Base-by-base conservation (phyloP, 2,888 invertebrate genomes). In the Leuctra nigra region DNA sequence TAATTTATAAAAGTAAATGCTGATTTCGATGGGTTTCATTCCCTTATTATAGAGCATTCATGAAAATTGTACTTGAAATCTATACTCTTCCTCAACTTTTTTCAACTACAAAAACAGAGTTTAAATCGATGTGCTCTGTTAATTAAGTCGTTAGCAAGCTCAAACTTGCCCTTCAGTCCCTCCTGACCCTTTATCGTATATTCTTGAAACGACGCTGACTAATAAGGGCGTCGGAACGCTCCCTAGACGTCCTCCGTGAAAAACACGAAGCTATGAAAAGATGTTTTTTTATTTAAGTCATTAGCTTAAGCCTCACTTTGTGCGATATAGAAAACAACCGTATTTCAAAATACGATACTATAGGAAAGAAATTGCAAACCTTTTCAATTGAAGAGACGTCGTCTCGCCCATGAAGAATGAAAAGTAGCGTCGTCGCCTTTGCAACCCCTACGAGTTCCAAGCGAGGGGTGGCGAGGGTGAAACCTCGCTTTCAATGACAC, bases 301-400 rank as follows among this genome's bases (percentile, higher is more conserved):
- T 44, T 44, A 44, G 44, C 44, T 14, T 44, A 44, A 44, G 44
- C 22, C 44, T 20, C 44, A 44, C 44, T 44, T 33, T 50, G 50
- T 29, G 33, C 35, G 50, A 50, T 50, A 29, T 48, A 48, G 48
- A 48, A 48, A 48, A 48, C 44, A 48, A 48, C 48, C 25, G 48
- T 48, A 38, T 38, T 38, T 16, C 6, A 18, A 41, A 7, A 41
- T 41, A 41, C 20, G 20, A 41, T 18, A 16, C 35, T 18, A 44
- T 23, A 20, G 14, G 18, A 20, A 33, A 16, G 22, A 25, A 44
- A 44, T 2, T 35, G 33, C n/a, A 16, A 33, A 4, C 4, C 20
- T 20, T 23, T 33, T 50, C 18, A 33, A 50, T 35, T 6, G 33
- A 50, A 50, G 4, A 35, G 50, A 50, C 14, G 50, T 50, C 33